Conservation (phyloP, 2,113 vertebrate genomes). For the Bos taurus region ARS-UCD2.0 NC_037357.1:138892001-138892500, state of each 20-base stretch:
- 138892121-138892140: background rate
- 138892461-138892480: background rate
- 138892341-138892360: background rate
- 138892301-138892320: fast-evolving
- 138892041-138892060: background rate
- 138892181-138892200: background rate
- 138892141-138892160: background rate
- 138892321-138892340: fast-evolving
- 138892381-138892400: fast-evolving
- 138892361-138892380: fast-evolving
- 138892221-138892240: background rate
- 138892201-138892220: background rate
- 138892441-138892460: background rate
- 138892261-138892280: background rate
- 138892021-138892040: background rate
- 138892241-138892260: fast-evolving
- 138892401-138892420: background rate
- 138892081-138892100: background rate
- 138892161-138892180: background rate
- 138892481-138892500: background rate
- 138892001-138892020: background rate
- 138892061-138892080: fast-evolving
- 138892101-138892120: background rate
- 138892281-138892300: fast-evolving
- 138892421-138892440: background rate